Evolutionary conservation across 2,113 vertebrate genomes (phyloP).

Genomic region (Cinclus mexicanus): DNA sequence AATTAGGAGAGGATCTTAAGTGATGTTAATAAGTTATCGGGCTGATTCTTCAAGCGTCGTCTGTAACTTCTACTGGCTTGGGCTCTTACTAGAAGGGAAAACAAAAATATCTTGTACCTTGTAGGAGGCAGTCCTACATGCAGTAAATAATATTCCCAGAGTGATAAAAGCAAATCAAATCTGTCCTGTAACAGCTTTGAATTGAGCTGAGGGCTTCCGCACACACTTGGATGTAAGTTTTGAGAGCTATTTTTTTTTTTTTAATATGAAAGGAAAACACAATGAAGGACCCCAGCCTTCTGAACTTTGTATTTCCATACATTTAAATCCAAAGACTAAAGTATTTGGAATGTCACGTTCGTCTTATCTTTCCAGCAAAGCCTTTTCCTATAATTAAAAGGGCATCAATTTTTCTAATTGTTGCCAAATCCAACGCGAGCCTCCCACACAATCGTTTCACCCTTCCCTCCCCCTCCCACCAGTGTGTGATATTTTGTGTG

Average conservation of each 20-base stretch:
- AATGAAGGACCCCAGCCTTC: not conserved
- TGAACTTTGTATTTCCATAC: not conserved
- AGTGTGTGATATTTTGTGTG: constrained; percentile 58
- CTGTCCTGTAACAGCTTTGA: not conserved
- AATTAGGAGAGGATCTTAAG: not conserved
- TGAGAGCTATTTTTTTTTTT: not conserved
- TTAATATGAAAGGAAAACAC: not conserved
- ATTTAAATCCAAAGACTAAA: not conserved
- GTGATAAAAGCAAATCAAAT: not conserved
- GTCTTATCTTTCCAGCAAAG: constrained; percentile 18
- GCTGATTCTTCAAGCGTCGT: not conserved
- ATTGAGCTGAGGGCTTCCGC: not conserved
- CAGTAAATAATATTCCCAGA: not conserved
- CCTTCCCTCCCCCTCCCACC: not conserved
- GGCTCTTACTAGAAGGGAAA: not conserved
- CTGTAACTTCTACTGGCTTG: not conserved
- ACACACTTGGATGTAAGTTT: not conserved
- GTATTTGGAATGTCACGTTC: not conserved
- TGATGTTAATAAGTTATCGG: not conserved
- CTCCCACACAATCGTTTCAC: not conserved
- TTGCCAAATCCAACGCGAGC: not conserved
- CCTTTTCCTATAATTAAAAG: constrained; percentile 40
- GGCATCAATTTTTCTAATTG: constrained; percentile 22
- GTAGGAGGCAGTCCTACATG: not conserved
- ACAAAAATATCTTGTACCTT: not conserved